Evolutionary conservation across 2,113 vertebrate genomes (phyloP), one percentile per base, ranked within the genome.

Genomic region (Campylorhamphus procurvoides): DNA sequence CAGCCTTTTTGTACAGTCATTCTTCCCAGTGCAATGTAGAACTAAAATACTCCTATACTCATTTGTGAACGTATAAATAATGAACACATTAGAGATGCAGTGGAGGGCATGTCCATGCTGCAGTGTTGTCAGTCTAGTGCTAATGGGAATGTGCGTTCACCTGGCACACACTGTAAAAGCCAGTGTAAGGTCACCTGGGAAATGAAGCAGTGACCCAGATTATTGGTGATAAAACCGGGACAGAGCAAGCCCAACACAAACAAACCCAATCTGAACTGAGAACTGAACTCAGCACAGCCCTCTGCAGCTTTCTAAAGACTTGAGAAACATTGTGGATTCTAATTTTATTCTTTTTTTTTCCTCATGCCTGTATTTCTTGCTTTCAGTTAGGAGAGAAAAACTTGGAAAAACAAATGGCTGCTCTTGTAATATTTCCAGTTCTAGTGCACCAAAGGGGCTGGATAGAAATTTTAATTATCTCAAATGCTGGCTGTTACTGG

Each of bases 321-420:
- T 81, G 42, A 33, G 66, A 86, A 90, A 87, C 50, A 39, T 14
- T 6, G 9, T 63, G 56, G 24, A 19, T 84, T 13, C 47, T 24
- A 24, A 22, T 53, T 62, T 44, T 35, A 18, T 13, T n/a, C 74
- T 28, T 24, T 42, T 42, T 63, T 29, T 73, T 44, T 64, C n/a
- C 27, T 74, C 60, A 44, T 60, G 46, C 28, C n/a, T 68, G 68
- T 14, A 75, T 14, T 20, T 88, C 35, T 80, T 92, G 55, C 25
- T 95, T 90, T 63, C 29, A 77, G 55, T 74, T 86, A 71, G 88
- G 60, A 84, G 11, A 92, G 73, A 39, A 93, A 93, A 84, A 56
- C 42, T 35, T 20, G 9, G 9, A 1, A 7, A 7, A 71, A 47
- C 27, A 55, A 84, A 69, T 40, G 12, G 22, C 50, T 73, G 10